Evolutionary conservation across 2,797 vertebrate genomes (phyloP).

Genomic region (Acanthopagrus latus): DNA sequence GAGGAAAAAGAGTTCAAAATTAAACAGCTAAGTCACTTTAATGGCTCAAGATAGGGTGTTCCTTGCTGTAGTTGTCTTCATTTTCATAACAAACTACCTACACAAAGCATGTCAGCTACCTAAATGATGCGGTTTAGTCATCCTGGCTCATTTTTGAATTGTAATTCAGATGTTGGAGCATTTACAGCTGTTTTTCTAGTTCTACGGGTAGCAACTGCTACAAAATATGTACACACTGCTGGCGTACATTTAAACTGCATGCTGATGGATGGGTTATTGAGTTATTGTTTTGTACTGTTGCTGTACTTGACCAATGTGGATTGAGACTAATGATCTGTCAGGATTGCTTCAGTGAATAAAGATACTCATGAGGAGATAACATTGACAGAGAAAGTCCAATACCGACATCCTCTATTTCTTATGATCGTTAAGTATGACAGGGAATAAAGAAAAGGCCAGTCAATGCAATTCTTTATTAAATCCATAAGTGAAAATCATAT

Average conservation of each 20-base stretch:
- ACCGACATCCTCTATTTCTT: background rate
- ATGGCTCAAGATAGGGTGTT: conserved; percentile 31
- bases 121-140: conserved; percentile 22
- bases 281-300: no score
- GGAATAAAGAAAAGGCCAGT: background rate
- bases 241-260: conserved; percentile 1
- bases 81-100: conserved; percentile 39
- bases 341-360: background rate
- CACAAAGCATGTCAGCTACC: conserved; percentile 35
- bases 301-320: conserved; percentile 3
- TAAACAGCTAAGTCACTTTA: conserved; percentile 56
- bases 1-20: conserved; percentile 41
- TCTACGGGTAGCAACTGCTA: conserved; percentile 20
- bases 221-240: conserved; percentile 16
- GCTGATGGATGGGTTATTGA: background rate
- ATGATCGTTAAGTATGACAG: conserved; percentile 39
- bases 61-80: conserved; percentile 44
- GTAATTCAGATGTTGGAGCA: conserved; percentile 37
- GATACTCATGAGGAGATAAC: background rate
- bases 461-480: conserved; percentile 69
- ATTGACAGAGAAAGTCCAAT: background rate
- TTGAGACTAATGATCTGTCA: background rate
- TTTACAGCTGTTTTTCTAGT: conserved; percentile 43
- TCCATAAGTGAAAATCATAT: conserved; percentile 29
- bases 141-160: conserved; percentile 29